Percentiles rank a stretch among this genome's conserved stretches.
Evolutionary conservation across 2,888 invertebrate genomes (phyloP).

Genomic region (Calameuta idolon): DNA sequence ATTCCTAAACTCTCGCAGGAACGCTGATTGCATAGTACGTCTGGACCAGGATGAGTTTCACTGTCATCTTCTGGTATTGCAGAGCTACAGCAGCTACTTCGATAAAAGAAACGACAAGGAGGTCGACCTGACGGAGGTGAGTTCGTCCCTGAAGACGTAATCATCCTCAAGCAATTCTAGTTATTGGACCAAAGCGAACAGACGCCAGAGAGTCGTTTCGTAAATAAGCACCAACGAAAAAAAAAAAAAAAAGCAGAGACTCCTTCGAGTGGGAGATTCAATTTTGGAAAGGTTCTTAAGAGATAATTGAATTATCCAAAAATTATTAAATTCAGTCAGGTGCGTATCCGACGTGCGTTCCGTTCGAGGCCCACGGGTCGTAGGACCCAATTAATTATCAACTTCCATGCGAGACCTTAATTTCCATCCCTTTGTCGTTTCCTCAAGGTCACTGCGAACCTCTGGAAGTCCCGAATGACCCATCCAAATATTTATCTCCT

Average conservation of each 20-base stretch:
- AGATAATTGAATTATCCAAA: not conserved
- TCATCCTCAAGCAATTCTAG: not conserved
- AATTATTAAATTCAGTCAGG: not conserved
- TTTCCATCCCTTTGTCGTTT: not conserved
- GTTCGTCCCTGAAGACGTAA: slow-evolving; percentile 18
- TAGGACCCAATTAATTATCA: not conserved
- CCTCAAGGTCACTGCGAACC: not conserved
- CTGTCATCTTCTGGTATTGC: slow-evolving; percentile 77
- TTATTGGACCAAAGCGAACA: not conserved
- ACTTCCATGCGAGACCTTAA: not conserved
- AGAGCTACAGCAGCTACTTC: slow-evolving; percentile 77
- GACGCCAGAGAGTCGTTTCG: not conserved
- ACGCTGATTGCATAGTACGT: slow-evolving; percentile 76
- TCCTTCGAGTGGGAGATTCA: not conserved
- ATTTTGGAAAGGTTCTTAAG: not conserved
- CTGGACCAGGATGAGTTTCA: slow-evolving; percentile 77
- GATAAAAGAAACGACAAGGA: slow-evolving; percentile 67
- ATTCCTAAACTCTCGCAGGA: slow-evolving; percentile 66
- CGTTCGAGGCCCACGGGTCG: not conserved
- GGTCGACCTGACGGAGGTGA: slow-evolving; percentile 57
- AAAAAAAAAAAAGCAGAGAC: not conserved
- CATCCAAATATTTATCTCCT: not conserved
- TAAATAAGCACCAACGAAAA: not conserved
- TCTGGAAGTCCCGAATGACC: not conserved
- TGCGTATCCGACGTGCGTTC: not conserved